Evolutionary conservation across 2,797 vertebrate genomes (phyloP).

Genomic region (Myotis findleyi): DNA sequence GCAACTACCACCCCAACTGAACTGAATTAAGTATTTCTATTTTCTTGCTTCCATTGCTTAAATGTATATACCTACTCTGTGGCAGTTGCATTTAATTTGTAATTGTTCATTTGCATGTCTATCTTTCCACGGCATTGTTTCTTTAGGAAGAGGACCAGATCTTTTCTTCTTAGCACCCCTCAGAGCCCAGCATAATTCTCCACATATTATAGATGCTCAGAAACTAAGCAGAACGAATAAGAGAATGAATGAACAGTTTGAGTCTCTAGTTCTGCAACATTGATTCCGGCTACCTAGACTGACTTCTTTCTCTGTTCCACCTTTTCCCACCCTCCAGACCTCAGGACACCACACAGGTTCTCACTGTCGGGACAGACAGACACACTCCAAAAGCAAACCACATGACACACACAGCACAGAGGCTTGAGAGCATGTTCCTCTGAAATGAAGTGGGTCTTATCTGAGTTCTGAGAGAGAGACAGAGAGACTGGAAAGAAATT

Average conservation of each 20-base stretch:
- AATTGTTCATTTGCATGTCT: background rate
- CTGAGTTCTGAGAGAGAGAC: background rate
- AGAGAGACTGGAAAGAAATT: background rate
- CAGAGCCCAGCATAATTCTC: background rate
- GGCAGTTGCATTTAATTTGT: background rate
- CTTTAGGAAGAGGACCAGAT: background rate
- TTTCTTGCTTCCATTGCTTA: background rate
- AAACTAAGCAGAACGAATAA: background rate
- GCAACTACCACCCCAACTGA: background rate
- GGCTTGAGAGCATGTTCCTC: background rate
- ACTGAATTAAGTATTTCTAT: background rate
- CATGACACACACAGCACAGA: background rate
- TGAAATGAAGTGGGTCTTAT: background rate
- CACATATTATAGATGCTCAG: background rate
- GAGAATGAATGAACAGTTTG: background rate
- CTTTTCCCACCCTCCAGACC: background rate
- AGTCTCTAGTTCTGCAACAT: background rate
- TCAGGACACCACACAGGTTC: background rate
- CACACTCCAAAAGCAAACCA: background rate
- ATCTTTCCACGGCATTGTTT: background rate
- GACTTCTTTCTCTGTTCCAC: background rate
- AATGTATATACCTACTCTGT: background rate
- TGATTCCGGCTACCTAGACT: background rate
- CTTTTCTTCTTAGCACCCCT: background rate
- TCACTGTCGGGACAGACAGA: background rate